phyloP scores from a whole-genome alignment of 2,113 vertebrate species.

The Diadophis punctatus region DNA sequence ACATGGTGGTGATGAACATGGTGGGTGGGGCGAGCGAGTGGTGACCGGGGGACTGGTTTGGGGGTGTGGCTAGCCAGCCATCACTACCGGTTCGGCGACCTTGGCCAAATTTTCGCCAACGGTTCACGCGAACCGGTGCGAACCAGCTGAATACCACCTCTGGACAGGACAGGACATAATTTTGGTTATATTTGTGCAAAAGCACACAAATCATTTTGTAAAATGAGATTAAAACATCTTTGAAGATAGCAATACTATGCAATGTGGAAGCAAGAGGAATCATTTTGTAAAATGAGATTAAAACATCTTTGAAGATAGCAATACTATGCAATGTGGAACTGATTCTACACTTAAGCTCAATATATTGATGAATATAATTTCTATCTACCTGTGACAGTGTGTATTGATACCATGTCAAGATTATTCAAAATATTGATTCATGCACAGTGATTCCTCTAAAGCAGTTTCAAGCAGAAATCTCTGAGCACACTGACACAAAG shows the following conservation, averaged over 20 bases:
- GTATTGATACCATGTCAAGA: neutral
- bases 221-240: neutral
- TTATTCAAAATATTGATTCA: neutral
- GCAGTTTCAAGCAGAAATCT: neutral
- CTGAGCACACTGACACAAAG: neutral
- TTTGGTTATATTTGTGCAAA: neutral
- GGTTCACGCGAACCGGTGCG: no score
- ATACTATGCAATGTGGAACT: neutral
- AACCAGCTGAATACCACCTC: no score
- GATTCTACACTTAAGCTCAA: neutral
- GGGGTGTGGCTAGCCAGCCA: no score
- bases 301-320: neutral
- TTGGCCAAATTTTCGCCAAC: no score
- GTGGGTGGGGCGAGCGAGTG: no score
- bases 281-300: neutral
- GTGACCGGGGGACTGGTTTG: no score
- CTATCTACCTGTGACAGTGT: neutral
- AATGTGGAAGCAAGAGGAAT: neutral
- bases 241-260: neutral
- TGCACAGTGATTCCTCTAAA: neutral
- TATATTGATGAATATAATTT: neutral
- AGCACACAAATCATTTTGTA: neutral
- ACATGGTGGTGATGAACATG: no score
- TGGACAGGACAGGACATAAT: neutral
- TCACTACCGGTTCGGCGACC: no score